Evolutionary conservation across 2,888 invertebrate genomes (phyloP), one percentile per base, ranked within the genome.

Genomic region (Ganaspis brasiliensis): DNA sequence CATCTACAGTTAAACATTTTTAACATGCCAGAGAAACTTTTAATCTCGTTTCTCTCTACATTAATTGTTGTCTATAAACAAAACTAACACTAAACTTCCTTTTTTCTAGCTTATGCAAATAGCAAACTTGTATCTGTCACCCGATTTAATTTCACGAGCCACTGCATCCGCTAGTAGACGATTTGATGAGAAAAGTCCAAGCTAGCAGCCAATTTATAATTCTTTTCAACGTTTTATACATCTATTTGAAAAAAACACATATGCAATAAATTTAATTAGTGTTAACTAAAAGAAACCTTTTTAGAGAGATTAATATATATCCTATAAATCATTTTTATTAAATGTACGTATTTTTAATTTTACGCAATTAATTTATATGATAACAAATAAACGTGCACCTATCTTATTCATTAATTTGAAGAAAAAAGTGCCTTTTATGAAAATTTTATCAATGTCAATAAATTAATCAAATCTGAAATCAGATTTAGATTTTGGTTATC

Each of bases 141-240:
- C 40, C 63, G 63, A 63, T 63, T 63, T 40, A 63, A 63, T 63
- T 63, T 63, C 63, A 63, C 63, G 63, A 63, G 14, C 35, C 63
- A 63, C 37, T 63, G 63, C 63, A 37, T 37, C 37, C 63, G 37
- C 40, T 40, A 59, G 10, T 63, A 35, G 37, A 40, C 21, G 21
- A 63, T 40, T 63, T 40, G 19, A 63, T 40, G 35, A 21, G 40
- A 19, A 12, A 37, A 31, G 14, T 26, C 26, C 12, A 24, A 21
- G 21, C 19, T 52, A 52, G 21, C 19, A 63, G 40, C 19, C 5
- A 63, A 16, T 40, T 40, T 40, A 9, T 63, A 63, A 63, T 63
- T 37, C 40, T 1, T 63, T 37, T 40, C 2, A 31, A 31, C 31
- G 31, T 31, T 31, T 31, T 6, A 31, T 31, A 31, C 31, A 4